Percentiles rank a stretch among this genome's conserved stretches.
These are phyloP conservation scores for Cisticola juncidis DNA, from an alignment of 2,113 vertebrate genomes.

Conservation along the genomic window DNA sequence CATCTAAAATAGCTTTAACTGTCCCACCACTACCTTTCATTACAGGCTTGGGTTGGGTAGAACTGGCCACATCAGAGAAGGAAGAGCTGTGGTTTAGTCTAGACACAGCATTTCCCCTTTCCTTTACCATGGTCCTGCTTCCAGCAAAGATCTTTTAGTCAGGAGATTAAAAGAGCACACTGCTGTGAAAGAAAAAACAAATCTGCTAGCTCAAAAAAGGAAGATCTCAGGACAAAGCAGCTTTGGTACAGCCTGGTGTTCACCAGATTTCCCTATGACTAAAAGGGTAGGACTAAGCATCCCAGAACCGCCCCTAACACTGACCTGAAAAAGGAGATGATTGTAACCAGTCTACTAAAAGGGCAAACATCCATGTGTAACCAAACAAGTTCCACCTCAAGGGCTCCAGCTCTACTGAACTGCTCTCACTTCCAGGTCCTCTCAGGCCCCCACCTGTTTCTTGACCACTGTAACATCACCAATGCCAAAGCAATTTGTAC, in stretches of 20 bases:
- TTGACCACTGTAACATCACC: background rate
- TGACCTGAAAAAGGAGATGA: background rate
- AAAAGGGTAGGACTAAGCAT: background rate
- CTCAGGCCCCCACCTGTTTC: background rate
- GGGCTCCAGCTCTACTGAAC: background rate
- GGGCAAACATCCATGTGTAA: background rate
- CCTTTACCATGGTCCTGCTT: background rate
- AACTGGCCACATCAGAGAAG: background rate
- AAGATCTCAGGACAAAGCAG: background rate
- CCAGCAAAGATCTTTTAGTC: background rate
- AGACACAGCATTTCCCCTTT: conserved; percentile 39
- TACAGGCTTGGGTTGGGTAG: background rate
- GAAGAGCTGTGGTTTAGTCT: conserved; percentile 46
- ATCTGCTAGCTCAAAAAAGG: background rate
- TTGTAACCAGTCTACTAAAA: background rate
- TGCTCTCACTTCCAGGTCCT: background rate
- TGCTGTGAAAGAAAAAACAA: background rate
- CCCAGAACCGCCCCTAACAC: background rate
- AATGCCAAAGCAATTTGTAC: background rate
- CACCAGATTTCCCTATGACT: background rate
- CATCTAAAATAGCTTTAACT: background rate
- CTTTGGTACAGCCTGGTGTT: background rate
- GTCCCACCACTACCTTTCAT: background rate
- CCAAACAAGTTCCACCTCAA: background rate
- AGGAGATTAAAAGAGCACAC: background rate